A percentile compares a stretch with the other conserved stretches of the same genome.
Evolutionary conservation across 2,113 vertebrate species (phyloP).

Genomic region (Ancistrus triradiatus): DNA sequence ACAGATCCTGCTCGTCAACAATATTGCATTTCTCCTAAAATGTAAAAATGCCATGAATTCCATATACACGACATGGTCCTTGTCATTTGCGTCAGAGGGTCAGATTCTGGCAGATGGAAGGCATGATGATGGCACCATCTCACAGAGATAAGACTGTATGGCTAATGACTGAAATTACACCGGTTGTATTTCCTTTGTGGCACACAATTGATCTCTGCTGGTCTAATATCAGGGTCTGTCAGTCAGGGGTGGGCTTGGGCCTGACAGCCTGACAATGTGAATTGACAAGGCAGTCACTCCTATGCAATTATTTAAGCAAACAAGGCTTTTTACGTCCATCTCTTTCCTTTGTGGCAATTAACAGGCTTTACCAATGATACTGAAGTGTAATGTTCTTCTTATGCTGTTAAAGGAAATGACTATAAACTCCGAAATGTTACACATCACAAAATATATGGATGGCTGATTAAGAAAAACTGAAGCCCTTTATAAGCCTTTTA

Average conservation of each 20-base stretch:
- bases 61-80: no score
- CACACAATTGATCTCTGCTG: slow-evolving; percentile 38
- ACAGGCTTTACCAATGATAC: slow-evolving; percentile 17
- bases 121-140: slow-evolving; percentile 17
- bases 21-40: no score
- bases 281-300: slow-evolving; percentile 37
- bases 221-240: slow-evolving; percentile 42
- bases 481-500: slow-evolving; percentile 4
- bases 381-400: slow-evolving; percentile 21
- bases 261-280: slow-evolving; percentile 40
- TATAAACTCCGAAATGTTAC: no score
- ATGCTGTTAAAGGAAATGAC: no score
- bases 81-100: slow-evolving; percentile 1
- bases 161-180: slow-evolving; percentile 49
- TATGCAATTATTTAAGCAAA: slow-evolving; percentile 46
- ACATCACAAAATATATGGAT: background rate
- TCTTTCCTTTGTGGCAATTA: background rate
- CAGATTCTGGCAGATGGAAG: slow-evolving; percentile 1
- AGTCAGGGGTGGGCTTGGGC: slow-evolving; percentile 12
- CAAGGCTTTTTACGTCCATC: slow-evolving; percentile 12
- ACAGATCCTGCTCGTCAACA: no score
- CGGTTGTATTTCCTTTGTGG: slow-evolving; percentile 42
- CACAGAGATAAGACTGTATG: slow-evolving; percentile 29
- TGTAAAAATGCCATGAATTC: no score
- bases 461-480: background rate